Percentiles rank a stretch among this genome's conserved stretches.
phyloP scores from a whole-genome alignment of 2,888 invertebrate genomes.

The Lordiphosa andalusiaca region DNA sequence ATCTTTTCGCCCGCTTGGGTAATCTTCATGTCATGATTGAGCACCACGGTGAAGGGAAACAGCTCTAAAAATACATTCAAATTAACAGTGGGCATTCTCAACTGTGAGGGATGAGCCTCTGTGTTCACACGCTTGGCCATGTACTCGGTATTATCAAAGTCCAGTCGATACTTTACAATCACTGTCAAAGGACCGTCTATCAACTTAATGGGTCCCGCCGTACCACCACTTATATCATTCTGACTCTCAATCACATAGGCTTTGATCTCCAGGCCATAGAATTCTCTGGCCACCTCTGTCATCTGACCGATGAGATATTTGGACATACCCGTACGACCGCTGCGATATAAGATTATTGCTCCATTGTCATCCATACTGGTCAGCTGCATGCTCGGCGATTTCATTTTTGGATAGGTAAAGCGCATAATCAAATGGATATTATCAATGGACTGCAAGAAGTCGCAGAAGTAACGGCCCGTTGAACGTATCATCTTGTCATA shows the following conservation, averaged over 20 bases:
- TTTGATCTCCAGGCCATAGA: conserved; percentile 86
- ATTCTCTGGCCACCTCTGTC: conserved; percentile 90
- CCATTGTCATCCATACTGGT: conserved; percentile 90
- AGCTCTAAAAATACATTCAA: conserved; percentile 87
- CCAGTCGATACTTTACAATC: conserved; percentile 86
- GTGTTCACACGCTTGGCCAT: conserved; percentile 79
- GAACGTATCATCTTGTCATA: conserved; percentile 93
- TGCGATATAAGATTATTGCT: conserved; percentile 92
- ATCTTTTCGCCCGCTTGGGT: conserved; percentile 90
- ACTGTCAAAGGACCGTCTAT: conserved; percentile 80
- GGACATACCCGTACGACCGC: conserved; percentile 89
- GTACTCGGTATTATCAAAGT: conserved; percentile 93
- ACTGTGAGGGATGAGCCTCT: conserved; percentile 78
- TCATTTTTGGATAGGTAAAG: conserved; percentile 96
- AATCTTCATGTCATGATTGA: conserved; percentile 88
- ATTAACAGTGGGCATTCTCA: conserved; percentile 82
- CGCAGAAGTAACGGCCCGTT: conserved; percentile 93
- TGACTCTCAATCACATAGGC: conserved; percentile 87
- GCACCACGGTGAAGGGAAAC: conserved; percentile 93
- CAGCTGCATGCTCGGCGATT: conserved; percentile 95
- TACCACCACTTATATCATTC: conserved; percentile 80
- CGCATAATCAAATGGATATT: conserved; percentile 95
- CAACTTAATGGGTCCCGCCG: conserved; percentile 78
- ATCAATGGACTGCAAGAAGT: conserved; percentile 94
- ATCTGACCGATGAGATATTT: conserved; percentile 94